Percentiles rank a stretch among this genome's conserved stretches.
Evolutionary conservation across 2,888 invertebrate genomes (phyloP).

Genomic region (Aplocera efformata): DNA sequence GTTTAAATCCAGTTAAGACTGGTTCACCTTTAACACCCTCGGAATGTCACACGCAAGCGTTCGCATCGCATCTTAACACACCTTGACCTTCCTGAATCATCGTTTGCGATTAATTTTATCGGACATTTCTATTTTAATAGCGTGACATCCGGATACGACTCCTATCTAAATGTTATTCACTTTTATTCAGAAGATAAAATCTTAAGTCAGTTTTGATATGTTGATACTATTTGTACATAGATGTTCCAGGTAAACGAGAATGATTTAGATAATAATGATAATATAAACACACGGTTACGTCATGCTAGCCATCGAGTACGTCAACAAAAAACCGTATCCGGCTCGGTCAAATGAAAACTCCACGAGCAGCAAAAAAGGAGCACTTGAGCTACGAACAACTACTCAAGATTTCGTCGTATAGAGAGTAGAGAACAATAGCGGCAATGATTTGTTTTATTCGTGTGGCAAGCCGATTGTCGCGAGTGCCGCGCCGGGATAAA

Average conservation of each 20-base stretch:
- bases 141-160: constrained; percentile 18
- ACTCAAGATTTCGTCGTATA: constrained; percentile 25
- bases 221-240: constrained; percentile 1
- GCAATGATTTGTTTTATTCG: constrained; percentile 45
- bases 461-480: constrained; percentile 40
- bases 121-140: constrained; percentile 11
- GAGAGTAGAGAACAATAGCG: constrained; percentile 51
- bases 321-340: constrained; percentile 64
- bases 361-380: constrained; percentile 47
- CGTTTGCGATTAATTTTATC: constrained; percentile 16
- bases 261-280: constrained; percentile 47
- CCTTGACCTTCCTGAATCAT: constrained; percentile 35
- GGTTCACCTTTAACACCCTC: constrained; percentile 44
- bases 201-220: not conserved
- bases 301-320: constrained; percentile 45
- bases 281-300: constrained; percentile 60
- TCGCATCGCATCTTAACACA: constrained; percentile 31
- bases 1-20: constrained; percentile 15
- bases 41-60: constrained; percentile 36
- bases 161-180: constrained; percentile 6
- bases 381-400: constrained; percentile 22
- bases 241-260: constrained; percentile 35
- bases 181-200: not conserved
- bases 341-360: constrained; percentile 52
- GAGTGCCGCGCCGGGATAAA: constrained; percentile 43